Base-by-base conservation (phyloP, 1,140 invertebrate species). In the Drosophila cardini region DNA sequence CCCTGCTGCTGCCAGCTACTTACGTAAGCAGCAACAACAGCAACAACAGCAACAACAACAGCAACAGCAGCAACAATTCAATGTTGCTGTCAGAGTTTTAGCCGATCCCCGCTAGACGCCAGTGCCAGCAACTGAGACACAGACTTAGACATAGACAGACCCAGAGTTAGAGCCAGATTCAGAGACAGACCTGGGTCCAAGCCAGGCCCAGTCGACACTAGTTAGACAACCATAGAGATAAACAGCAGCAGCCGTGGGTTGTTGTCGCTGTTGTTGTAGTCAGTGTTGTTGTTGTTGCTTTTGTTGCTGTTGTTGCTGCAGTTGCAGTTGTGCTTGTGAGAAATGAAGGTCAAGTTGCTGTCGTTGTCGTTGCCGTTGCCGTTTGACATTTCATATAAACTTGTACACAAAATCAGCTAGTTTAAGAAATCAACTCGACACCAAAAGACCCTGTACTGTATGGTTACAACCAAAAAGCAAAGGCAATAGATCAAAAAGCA, bases 351-450 rank as follows among this genome's bases (percentile, higher is more conserved):
- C 82, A 82, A 63, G 67, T 72, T 85, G 71, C 69, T 72, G 73
- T 65, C 62, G 80, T 32, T 70, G 58, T 9, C 56, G 58, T 36
- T 52, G 73, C 16, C 36, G 70, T 78, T 69, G 76, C 69, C 79
- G 76, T 86, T 87, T 86, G 83, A 87, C 83, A 87, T 87, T 87
- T 87, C 72, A 80, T 83, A 89, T 82, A 87, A 87, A 83, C 83
- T 83, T 87, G 83, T 73, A 60, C 64, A 83, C 78, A 53, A 53
- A 18, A 60, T 46, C 34, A 53, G 16, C 55, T 53, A 64, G 64
- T 56, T 26, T 65, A 60, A 57, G 36, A 53, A 18, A 60, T 40
- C 53, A 58, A 63, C 21, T 4, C 0, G 21, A 4, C 21, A 4
- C 4, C 21, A 4, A 26, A 26, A 26, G 21, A 26, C 2, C 21